A percentile compares a stretch with the other conserved stretches of the same genome.
Evolutionary conservation across 2,888 invertebrate species (phyloP).

Genomic region (Formica aserva): DNA sequence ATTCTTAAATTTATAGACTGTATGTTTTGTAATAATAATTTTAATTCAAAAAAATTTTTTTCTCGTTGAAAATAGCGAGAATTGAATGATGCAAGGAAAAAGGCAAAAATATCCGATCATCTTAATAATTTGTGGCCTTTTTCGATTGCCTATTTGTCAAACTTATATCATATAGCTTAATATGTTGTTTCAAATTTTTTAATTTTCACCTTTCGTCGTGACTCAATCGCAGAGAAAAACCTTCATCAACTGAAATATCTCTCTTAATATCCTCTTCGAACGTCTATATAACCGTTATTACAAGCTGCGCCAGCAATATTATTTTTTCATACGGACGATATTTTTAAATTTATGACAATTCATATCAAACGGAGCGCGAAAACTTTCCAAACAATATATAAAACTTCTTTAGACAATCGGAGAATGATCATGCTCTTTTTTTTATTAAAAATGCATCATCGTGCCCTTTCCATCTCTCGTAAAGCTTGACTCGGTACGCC

Average conservation of each 20-base stretch:
- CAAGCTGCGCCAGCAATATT: background rate
- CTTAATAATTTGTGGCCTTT: constrained; percentile 19
- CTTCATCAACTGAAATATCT: constrained; percentile 4
- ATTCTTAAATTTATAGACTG: constrained; percentile 23
- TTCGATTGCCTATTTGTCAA: background rate
- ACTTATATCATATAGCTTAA: constrained; percentile 15
- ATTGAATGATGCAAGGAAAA: constrained; percentile 15
- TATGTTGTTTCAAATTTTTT: constrained; percentile 15
- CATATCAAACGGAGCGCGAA: background rate
- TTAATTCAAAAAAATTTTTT: background rate
- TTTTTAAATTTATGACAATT: background rate
- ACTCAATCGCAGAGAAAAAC: background rate
- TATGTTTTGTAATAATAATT: background rate
- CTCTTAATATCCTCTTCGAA: background rate
- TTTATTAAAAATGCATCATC: constrained; percentile 70
- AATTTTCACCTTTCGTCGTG: background rate
- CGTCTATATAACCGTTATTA: constrained; percentile 25
- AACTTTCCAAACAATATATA: constrained; percentile 42
- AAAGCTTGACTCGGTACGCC: constrained; percentile 81
- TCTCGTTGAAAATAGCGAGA: background rate
- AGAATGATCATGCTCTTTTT: constrained; percentile 14
- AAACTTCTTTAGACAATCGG: constrained; percentile 45
- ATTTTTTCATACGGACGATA: background rate
- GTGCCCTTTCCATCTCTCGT: constrained; percentile 79
- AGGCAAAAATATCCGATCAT: background rate